Evolutionary conservation across 2,888 invertebrate genomes (phyloP).

Genomic region (Oligia strigilis): DNA sequence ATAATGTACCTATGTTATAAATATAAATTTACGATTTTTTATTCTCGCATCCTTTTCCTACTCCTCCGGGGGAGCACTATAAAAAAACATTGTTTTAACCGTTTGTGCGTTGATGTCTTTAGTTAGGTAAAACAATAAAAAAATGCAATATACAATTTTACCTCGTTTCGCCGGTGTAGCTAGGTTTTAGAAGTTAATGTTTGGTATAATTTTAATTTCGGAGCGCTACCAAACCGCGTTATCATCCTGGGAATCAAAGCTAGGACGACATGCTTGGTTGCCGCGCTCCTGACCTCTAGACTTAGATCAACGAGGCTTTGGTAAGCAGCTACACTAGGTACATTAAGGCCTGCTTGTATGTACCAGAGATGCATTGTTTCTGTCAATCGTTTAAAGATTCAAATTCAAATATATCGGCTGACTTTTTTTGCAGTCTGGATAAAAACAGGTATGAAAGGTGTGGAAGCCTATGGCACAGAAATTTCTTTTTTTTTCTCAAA

Average conservation of each 20-base stretch:
- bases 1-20: background rate
- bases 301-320: background rate
- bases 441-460: too few relatives aligned
- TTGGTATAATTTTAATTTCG: background rate
- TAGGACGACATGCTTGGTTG: constrained; percentile 4
- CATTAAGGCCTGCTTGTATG: too few relatives aligned
- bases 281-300: background rate
- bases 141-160: background rate
- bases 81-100: background rate
- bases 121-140: background rate
- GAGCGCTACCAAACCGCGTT: background rate
- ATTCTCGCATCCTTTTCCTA: background rate
- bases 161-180: background rate
- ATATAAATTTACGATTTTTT: too few relatives aligned
- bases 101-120: constrained; percentile 35
- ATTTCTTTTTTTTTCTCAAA: too few relatives aligned
- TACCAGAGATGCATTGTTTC: too few relatives aligned
- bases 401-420: too few relatives aligned
- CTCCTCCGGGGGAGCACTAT: too few relatives aligned
- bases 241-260: constrained; percentile 3
- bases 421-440: too few relatives aligned
- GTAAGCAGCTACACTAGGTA: too few relatives aligned
- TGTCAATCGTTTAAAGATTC: too few relatives aligned
- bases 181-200: background rate
- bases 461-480: too few relatives aligned